A percentile compares a stretch with the other conserved stretches of the same genome.
Evolutionary conservation across 2,113 vertebrate genomes (phyloP).

Genomic region (Bubo bubo): DNA sequence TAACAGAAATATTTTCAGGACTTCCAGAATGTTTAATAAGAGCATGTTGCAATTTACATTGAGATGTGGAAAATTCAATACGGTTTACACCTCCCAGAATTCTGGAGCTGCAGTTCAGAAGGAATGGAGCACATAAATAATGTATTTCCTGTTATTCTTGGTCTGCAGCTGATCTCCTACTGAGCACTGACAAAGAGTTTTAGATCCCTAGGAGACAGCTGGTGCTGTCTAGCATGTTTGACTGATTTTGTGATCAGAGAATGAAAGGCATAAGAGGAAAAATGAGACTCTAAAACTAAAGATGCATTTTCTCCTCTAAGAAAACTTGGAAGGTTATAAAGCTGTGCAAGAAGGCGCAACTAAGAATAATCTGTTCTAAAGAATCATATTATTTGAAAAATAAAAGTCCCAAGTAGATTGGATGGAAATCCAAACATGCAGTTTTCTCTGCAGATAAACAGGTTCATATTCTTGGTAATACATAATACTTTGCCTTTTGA

Average conservation of each 20-base stretch:
- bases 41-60: not conserved
- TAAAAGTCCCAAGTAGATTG: not conserved
- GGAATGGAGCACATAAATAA: conserved; percentile 40
- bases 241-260: conserved; percentile 27
- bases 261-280: conserved; percentile 1
- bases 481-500: not conserved
- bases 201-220: conserved; percentile 25
- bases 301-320: not conserved
- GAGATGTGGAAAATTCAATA: not conserved
- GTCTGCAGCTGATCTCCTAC: conserved; percentile 39
- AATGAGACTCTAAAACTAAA: not conserved
- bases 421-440: not conserved
- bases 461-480: not conserved
- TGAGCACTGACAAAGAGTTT: conserved; percentile 31
- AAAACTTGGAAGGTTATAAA: conserved; percentile 8
- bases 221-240: conserved; percentile 42
- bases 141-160: conserved; percentile 48
- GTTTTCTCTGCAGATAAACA: not conserved
- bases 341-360: not conserved
- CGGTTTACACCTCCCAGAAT: conserved; percentile 5
- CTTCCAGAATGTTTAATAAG: conserved; percentile 28
- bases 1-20: not conserved
- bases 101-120: conserved; percentile 5
- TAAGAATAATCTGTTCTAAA: not conserved
- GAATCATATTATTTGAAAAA: not conserved